Percentiles rank a stretch among this genome's conserved stretches.
These are phyloP conservation scores for Ornithorhynchus anatinus DNA, from an alignment of 2,113 vertebrate genomes.

Conservation along the genomic window DNA sequence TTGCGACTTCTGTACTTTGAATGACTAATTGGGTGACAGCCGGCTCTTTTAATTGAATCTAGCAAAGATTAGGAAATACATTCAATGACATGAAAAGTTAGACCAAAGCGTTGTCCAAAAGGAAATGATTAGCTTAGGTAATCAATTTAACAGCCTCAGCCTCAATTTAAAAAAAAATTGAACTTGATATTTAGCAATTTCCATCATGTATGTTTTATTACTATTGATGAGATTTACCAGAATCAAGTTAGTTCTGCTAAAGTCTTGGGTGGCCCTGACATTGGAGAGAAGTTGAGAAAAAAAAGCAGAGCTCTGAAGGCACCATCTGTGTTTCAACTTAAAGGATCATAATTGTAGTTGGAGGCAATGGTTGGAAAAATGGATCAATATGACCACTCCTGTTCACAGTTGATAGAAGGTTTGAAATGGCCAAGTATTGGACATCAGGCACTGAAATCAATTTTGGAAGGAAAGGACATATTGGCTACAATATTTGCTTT, in stretches of 20 bases:
- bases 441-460: no score
- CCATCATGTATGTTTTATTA: constrained; percentile 26
- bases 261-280: background rate
- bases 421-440: no score
- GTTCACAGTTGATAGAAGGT: no score
- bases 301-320: no score
- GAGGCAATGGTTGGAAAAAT: no score
- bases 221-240: constrained; percentile 20
- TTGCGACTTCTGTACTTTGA: background rate
- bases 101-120: background rate
- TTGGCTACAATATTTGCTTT: no score
- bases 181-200: constrained; percentile 38
- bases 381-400: no score
- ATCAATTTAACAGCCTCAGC: constrained; percentile 16
- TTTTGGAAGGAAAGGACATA: no score
- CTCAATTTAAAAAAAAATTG: constrained; percentile 35
- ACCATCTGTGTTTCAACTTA: no score
- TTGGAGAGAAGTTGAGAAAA: no score
- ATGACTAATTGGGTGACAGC: background rate
- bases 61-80: constrained; percentile 4
- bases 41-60: constrained; percentile 35
- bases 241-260: background rate
- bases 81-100: background rate
- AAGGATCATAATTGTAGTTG: no score
- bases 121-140: background rate